Conservation (phyloP, 2,888 invertebrate species). For the Saturnia pavonia region DNA sequence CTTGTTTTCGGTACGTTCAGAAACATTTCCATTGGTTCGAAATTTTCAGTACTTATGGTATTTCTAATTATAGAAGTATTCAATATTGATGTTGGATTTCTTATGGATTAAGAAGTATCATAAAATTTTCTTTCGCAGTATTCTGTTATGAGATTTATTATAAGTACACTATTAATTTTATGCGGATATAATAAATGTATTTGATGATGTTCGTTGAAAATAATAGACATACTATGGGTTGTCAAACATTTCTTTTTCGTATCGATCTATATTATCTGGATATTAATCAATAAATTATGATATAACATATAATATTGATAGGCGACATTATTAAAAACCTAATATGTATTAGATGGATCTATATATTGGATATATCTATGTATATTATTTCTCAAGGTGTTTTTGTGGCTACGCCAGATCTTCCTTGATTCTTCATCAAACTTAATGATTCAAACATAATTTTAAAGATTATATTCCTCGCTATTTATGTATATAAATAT, state of each 20-base stretch:
- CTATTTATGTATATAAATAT: too few relatives aligned
- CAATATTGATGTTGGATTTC: neutral
- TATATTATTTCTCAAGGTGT: too few relatives aligned
- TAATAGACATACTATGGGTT: neutral
- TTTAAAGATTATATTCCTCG: too few relatives aligned
- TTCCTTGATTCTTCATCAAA: too few relatives aligned
- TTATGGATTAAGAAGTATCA: neutral
- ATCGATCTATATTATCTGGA: neutral
- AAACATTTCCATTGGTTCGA: constrained; percentile 35
- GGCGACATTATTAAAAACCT: too few relatives aligned
- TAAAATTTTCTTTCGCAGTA: neutral
- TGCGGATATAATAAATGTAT: neutral
- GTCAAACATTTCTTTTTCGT: neutral
- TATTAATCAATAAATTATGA: too few relatives aligned
- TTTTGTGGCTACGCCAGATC: too few relatives aligned
- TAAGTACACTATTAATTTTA: neutral
- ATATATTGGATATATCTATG: too few relatives aligned
- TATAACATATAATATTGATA: neutral
- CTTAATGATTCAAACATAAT: too few relatives aligned
- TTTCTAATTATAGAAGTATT: neutral
- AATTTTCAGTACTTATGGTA: neutral
- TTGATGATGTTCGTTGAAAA: neutral
- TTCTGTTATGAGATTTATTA: neutral
- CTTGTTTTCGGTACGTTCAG: constrained; percentile 64
- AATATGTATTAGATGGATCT: too few relatives aligned